Percentiles rank a stretch among this genome's conserved stretches.
Conservation (phyloP, 1,140 invertebrate genomes). For the Heliconius eleuchia region DNA sequence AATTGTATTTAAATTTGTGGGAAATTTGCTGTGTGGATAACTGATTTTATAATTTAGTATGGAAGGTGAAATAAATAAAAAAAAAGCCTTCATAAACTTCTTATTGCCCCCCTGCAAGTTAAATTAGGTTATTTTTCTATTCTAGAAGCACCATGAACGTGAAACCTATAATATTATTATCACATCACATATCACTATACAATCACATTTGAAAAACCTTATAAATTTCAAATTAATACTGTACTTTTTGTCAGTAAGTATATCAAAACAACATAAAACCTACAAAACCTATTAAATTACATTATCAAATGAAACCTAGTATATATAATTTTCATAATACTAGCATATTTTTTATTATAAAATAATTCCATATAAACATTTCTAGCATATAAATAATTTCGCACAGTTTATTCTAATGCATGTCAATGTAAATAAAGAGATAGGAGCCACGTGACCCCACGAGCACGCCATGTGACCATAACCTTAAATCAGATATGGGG, state of each 20-base stretch:
- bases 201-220: too few relatives aligned
- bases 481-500: slow-evolving; percentile 75
- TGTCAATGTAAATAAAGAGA: slow-evolving; percentile 74
- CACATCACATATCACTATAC: too few relatives aligned
- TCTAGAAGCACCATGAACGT: too few relatives aligned
- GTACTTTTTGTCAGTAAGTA: too few relatives aligned
- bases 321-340: not conserved
- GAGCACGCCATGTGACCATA: slow-evolving; percentile 60
- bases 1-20: not conserved
- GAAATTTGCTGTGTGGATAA: not conserved
- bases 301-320: not conserved
- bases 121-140: too few relatives aligned
- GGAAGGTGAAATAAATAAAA: not conserved
- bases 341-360: not conserved
- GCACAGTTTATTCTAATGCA: slow-evolving; percentile 60
- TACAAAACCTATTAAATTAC: not conserved
- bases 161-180: too few relatives aligned
- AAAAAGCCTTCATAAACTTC: not conserved
- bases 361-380: slow-evolving; percentile 2
- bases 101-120: not conserved
- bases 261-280: too few relatives aligned
- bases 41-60: not conserved
- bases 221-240: too few relatives aligned
- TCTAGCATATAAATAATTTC: slow-evolving; percentile 28
- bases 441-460: slow-evolving; percentile 71